Base-by-base conservation (phyloP, 2,797 vertebrate genomes). In the Periparus ater region DNA sequence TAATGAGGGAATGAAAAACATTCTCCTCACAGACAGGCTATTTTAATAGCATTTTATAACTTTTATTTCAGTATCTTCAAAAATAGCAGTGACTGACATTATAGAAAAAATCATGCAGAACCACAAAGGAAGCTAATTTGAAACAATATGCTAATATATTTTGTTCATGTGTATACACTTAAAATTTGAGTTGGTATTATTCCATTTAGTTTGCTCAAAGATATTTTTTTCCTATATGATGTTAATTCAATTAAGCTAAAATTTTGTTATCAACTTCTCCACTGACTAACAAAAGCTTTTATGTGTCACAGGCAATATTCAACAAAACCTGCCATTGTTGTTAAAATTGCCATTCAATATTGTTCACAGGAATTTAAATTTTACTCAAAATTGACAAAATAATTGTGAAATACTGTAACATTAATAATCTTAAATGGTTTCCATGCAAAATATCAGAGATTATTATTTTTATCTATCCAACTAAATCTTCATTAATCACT, bases 281-380 rank as follows among this genome's bases (percentile, higher is more conserved):
- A 51, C 42, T 68, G 48, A 89, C 27, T 92, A n/a, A 36, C 26
- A 94, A 91, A 95, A 93, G n/a, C 29, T 91, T 93, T 88, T 89
- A 36, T 44, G 17, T 62, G 23, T 85, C 58, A 71, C 36, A 70
- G 26, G 20, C 7, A 75, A 80, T 78, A 78, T 55, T 89, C 40
- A 70, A 61, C 14, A 80, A 89, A 85, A 57, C 9, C 17, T 89
- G n/a, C 6, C 21, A 42, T 75, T 82, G 9, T 83, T 90, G 78
- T 25, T 65, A 77, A 65, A 6, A 34, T 36, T 71, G 4, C 1
- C 13, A 1, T 77, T 94, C 21, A 42, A 62, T 53, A 51, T 51
- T 62, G 5, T 29, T 89, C 36, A 38, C 4, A 84, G 4, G 23
- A 84, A 93, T 58, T 66, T 70, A 55, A 77, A 81, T 87, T 77